A percentile compares a stretch with the other conserved stretches of the same genome.
phyloP scores from a whole-genome alignment of 2,797 vertebrate species.

The Arrhamphus sclerolepis region DNA sequence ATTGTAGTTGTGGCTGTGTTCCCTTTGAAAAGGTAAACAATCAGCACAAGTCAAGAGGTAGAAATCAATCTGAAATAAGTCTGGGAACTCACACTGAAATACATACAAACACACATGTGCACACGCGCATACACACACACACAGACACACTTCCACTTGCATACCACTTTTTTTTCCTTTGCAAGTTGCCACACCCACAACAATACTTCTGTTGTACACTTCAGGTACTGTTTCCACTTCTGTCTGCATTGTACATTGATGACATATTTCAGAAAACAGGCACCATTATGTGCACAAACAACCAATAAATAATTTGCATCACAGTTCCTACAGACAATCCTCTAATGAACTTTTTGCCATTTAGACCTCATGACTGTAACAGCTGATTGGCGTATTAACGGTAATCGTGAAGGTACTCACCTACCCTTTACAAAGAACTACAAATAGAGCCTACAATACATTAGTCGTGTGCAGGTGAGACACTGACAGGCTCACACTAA shows the following conservation, averaged over 20 bases:
- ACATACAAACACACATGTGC: slow-evolving; percentile 6
- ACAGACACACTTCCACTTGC: slow-evolving; percentile 1
- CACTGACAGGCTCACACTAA: slow-evolving; percentile 1
- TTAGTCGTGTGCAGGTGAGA: slow-evolving; percentile 11
- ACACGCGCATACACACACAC: slow-evolving; percentile 1
- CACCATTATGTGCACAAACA: slow-evolving; percentile 20
- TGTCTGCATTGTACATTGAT: slow-evolving; percentile 10
- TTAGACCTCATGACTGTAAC: slow-evolving; percentile 46
- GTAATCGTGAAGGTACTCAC: slow-evolving; percentile 8
- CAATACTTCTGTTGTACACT: slow-evolving; percentile 18
- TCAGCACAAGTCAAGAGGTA: slow-evolving; percentile 82
- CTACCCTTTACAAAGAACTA: slow-evolving; percentile 26
- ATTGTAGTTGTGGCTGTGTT: slow-evolving; percentile 68
- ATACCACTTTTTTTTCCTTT: slow-evolving; percentile 12
- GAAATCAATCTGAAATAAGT: slow-evolving; percentile 68
- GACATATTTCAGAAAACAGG: slow-evolving; percentile 10
- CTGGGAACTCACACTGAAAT: slow-evolving; percentile 26
- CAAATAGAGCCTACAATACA: slow-evolving; percentile 20
- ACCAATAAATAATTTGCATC: slow-evolving; percentile 66
- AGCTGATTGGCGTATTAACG: slow-evolving; percentile 42
- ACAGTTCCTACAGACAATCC: slow-evolving; percentile 8
- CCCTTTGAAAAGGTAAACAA: slow-evolving; percentile 71
- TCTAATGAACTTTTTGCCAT: slow-evolving; percentile 34
- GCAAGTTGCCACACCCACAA: slow-evolving; percentile 9
- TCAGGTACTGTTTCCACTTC: background rate